Evolutionary conservation across 2,797 vertebrate genomes (phyloP), one percentile per base, ranked within the genome.

Genomic region (Alcedo quadribrachys): DNA sequence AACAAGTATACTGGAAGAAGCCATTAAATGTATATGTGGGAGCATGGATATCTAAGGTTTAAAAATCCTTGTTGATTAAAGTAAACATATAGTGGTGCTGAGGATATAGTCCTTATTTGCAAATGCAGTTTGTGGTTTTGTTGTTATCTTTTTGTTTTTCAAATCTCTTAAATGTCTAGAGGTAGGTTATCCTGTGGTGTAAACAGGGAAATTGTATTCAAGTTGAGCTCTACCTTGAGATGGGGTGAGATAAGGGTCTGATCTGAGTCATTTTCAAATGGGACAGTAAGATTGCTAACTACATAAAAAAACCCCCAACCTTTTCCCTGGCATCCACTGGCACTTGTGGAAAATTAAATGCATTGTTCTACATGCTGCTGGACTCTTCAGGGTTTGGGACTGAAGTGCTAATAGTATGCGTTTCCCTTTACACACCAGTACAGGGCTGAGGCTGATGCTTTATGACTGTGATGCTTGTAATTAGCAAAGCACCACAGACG

Each of bases 391-490:
- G 28, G 5, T 17, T 73, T 57, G 37, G 51, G 46, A 81, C 21
- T 32, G 35, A 84, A 58, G 91, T 40, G 48, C n/a, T 82, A 35
- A 67, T 12, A n/a, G 17, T 28, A 21, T 54, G 37, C 11, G 2
- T 13, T 16, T 90, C 42, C n/a, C 37, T 89, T 82, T 67, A 40
- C 73, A 42, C 22, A 42, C 0, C 20, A 80, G 42, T 21, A 48
- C 19, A 28, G 24, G 51, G 16, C 35, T 79, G 77, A 65, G 37
- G 71, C 55, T 88, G 87, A 62, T 87, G 83, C 50, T 74, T 65
- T 57, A 2, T 67, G 71, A 67, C 87, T 86, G 74, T 71, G 94
- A 85, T 84, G 83, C 62, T 76, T 66, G 33, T 74, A 94, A 95
- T 94, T 90, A 96, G 71, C 75, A 82, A 70, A 90, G 81, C 83